Evolutionary conservation across 2,888 invertebrate genomes (phyloP), one percentile per base, ranked within the genome.

Genomic region (Tipula confusa): DNA sequence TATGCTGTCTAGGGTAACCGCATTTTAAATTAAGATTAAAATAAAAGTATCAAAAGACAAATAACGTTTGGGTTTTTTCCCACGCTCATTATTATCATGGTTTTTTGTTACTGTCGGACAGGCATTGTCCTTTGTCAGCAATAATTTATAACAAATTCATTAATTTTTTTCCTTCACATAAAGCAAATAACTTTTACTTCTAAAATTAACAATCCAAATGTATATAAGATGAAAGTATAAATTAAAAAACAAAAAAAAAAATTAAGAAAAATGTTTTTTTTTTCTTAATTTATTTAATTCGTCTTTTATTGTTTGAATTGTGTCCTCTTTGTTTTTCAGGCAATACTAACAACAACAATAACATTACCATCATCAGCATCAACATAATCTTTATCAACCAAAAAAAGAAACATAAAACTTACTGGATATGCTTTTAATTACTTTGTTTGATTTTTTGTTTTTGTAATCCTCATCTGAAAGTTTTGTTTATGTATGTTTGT

Each of bases 401-500:
- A 64, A 64, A 9, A 24, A 64, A 15, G 48, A 48, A 48, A 18
- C 6, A 48, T 1, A 48, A 48, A 64, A 64, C 64, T 64, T 64
- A 48, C 48, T 64, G 64, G 64, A 24, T 64, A 64, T 64, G 64
- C 64, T 64, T 64, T 64, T 64, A 64, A 64, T 64, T 64, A 64
- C 64, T 64, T 24, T 64, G 64, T 24, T 64, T 43, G 43, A 43
- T 43, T 43, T 43, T n/a, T n/a, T 43, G 15, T 43, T 18, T 64
- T 24, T 64, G 1, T 64, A 24, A 18, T 18, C 43, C n/a, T 43
- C 43, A 43, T 43, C 43, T 43, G 13, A 43, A 43, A 43, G 43
- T 43, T 43, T 43, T 64, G 64, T 64, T 24, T 64, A 64, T 24
- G 64, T 64, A 64, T 33, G 24, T 64, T 24, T 64, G 24, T 64